phyloP scores from a whole-genome alignment of 2,797 vertebrate genomes.

The Myotis pilosus region DNA sequence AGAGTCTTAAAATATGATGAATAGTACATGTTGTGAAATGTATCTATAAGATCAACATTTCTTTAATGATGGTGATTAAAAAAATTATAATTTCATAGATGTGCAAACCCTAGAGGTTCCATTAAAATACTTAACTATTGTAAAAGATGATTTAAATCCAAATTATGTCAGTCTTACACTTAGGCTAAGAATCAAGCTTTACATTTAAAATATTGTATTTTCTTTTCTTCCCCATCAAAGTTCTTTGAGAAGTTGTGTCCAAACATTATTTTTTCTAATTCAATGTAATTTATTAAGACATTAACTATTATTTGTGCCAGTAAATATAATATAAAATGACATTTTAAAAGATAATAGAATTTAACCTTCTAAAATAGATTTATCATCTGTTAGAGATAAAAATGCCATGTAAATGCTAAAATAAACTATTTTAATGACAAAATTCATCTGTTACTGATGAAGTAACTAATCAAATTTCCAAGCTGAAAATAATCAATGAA shows the following conservation, averaged over 20 bases:
- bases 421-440: not conserved
- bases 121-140: conserved; percentile 2
- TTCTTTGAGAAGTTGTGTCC: not conserved
- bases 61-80: not conserved
- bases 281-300: not conserved
- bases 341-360: conserved; percentile 1
- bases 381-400: not conserved
- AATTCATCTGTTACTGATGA: not conserved
- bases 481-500: conserved; percentile 16
- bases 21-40: not conserved
- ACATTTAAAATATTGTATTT: not conserved
- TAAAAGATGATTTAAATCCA: not conserved
- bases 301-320: not conserved
- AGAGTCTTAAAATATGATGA: not conserved
- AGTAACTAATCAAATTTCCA: conserved; percentile 12
- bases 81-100: not conserved
- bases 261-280: not conserved
- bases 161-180: not conserved
- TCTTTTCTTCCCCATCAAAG: not conserved
- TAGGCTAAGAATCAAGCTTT: not conserved
- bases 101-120: not conserved
- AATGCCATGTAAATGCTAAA: not conserved
- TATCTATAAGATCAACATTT: not conserved
- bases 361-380: conserved; percentile 43
- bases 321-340: conserved; percentile 33